Base-by-base conservation (phyloP, 2,888 invertebrate species). In the Melanostoma mellinum region DNA sequence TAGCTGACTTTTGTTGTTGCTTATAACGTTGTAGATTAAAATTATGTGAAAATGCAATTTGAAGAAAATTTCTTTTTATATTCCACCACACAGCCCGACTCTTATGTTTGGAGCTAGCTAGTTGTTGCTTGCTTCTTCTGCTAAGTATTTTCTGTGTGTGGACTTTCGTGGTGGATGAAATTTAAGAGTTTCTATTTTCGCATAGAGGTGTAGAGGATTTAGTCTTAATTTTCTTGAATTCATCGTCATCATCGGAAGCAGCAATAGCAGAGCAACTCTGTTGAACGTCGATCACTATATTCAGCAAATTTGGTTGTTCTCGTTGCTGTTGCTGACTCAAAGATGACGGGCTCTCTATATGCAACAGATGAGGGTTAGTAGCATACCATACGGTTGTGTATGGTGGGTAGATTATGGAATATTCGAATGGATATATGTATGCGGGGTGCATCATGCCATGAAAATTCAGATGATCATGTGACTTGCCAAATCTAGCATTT, bases 1-100 rank as follows among this genome's bases (percentile, higher is more conserved):
- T 74, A 74, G 68, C 68, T 65, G 67, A 65, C 61, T 61, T 55
- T 68, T 63, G 61, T 53, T 82, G 78, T 68, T 79, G 60, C 30
- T 53, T n/a, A 20, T 67, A 42, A 44, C 58, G 35, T 75, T 86
- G 86, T 86, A 85, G 85, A 86, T 86, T 86, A 86, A 87, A 86
- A 87, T 87, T 87, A 87, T 86, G 85, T 86, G 85, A 85, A 87
- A 87, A 86, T 86, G 86, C 85, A 85, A 85, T 86, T 86, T 85
- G 74, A 75, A 67, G 68, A 81, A 80, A 82, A 65, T 82, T 82
- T 78, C 63, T 63, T 82, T 78, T 50, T 78, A 35, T 69, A 65
- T 78, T 82, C 58, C 77, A 81, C 72, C 81, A 81, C 77, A 74
- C 63, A 63, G 46, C 36, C 10, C 33, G 52, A 52, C 55, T 42